Evolutionary conservation across 2,888 invertebrate genomes (phyloP), one percentile per base, ranked within the genome.

Genomic region (Eristalis intricaria): DNA sequence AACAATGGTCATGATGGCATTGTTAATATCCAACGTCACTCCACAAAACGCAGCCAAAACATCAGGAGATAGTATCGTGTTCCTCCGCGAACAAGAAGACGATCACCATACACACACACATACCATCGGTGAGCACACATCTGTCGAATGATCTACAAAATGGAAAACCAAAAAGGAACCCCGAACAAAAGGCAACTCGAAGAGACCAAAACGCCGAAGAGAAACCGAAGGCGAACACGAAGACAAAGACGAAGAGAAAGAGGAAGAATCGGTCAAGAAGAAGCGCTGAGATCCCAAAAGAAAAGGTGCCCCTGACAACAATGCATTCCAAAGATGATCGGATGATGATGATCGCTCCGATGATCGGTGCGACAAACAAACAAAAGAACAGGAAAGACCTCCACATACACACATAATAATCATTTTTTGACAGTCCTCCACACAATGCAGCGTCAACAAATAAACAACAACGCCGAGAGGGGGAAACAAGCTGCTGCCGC

Each of bases 241-340:
- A 19, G 61, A 61, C 35, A 22, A 74, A 13, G 15, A 63, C 50
- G 15, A 38, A 56, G 64, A 77, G 60, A 10, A 43, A 3, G 43
- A 50, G 5, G 43, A 50, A 50, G 50, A 50, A 66, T 66, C 58
- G 74, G 35, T 66, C 40, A 76, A 77, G 76, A 83, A 10, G 32
- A 32, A 74, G 74, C 70, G 80, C 80, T 75, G 80, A 80, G 66
- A 80, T 84, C 70, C 73, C 29, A 74, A 81, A 80, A 70, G 78
- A 79, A 87, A 87, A 87, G 86, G 83, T 84, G 87, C 38, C 84
- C 79, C 82, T 83, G 87, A 87, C 87, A 87, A 87, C 84, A 87
- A 87, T 87, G 87, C 84, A 87, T 87, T 84, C 83, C 84, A 68
- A 71, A 69, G 79, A 84, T 87, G 84, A 87, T 87, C 87, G 79